Percentiles rank a stretch among this genome's conserved stretches.
These are phyloP conservation scores for Drosophila seclusa DNA, from an alignment of 2,888 invertebrate genomes.

Conservation along the genomic window DNA sequence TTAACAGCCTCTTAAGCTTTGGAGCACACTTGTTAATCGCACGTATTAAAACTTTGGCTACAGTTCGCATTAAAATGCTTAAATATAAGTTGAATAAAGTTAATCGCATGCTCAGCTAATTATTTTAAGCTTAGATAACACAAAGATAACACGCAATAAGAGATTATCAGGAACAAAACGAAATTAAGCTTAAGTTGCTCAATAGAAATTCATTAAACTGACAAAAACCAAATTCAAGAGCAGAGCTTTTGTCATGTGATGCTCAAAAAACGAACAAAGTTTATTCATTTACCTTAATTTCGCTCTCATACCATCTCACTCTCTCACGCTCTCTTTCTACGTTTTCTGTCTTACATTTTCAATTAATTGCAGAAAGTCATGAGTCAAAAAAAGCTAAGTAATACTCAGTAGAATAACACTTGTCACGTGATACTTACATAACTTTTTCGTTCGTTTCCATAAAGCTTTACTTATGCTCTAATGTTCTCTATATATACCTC, in stretches of 20 bases:
- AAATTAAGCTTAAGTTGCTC: not conserved
- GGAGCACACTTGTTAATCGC: not conserved
- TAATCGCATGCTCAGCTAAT: not conserved
- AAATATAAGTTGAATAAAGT: not conserved
- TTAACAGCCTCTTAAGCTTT: not conserved
- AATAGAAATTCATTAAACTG: not conserved
- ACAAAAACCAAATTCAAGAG: not conserved
- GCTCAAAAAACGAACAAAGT: not conserved
- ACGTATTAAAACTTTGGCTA: not conserved
- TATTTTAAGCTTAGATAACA: not conserved
- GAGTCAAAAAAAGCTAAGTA: not conserved
- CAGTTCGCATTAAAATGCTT: not conserved
- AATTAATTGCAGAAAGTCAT: not conserved
- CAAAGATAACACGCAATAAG: not conserved
- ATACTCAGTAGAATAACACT: not conserved
- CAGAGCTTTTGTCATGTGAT: not conserved
- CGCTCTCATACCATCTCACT: not conserved
- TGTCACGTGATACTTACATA: not conserved
- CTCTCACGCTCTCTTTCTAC: not conserved
- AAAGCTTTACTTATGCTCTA: not conserved
- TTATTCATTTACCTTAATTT: not conserved
- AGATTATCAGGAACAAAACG: not conserved
- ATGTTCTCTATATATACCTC: not conserved
- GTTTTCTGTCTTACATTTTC: not conserved
- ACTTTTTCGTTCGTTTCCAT: not conserved